These are phyloP conservation scores for Hylia prasina DNA, from an alignment of 2,113 vertebrate species.

Conservation along the genomic window DNA sequence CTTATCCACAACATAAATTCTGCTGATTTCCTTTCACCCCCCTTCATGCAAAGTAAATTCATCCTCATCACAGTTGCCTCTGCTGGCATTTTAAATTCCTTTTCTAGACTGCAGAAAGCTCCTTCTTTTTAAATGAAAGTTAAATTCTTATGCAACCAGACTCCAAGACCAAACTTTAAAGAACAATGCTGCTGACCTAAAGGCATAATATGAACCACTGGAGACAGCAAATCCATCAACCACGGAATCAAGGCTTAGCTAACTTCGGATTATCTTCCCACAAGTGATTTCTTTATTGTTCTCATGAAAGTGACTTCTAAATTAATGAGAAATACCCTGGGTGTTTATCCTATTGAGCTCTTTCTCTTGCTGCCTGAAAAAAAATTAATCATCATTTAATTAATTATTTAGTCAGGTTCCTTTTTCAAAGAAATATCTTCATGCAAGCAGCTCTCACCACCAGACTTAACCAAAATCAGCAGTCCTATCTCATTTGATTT, in stretches of 20 bases:
- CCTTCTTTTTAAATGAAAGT: background rate
- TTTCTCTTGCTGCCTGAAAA: background rate
- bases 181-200: background rate
- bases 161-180: background rate
- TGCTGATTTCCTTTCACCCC: background rate
- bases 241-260: background rate
- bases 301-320: constrained; percentile 39
- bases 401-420: constrained; percentile 29
- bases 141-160: background rate
- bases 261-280: background rate
- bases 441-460: background rate
- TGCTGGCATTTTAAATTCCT: background rate
- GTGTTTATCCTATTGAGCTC: constrained; percentile 17
- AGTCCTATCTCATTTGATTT: background rate
- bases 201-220: background rate
- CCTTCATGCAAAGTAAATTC: background rate
- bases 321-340: constrained; percentile 29
- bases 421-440: constrained; percentile 9
- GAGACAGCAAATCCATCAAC: constrained; percentile 2
- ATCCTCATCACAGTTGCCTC: background rate
- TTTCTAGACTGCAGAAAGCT: background rate
- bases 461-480: constrained; percentile 6
- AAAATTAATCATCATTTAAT: constrained; percentile 22
- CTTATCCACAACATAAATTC: background rate
- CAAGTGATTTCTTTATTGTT: constrained; percentile 39